Conservation (phyloP, 1,140 invertebrate species). For the Calephelis nemesis region DNA sequence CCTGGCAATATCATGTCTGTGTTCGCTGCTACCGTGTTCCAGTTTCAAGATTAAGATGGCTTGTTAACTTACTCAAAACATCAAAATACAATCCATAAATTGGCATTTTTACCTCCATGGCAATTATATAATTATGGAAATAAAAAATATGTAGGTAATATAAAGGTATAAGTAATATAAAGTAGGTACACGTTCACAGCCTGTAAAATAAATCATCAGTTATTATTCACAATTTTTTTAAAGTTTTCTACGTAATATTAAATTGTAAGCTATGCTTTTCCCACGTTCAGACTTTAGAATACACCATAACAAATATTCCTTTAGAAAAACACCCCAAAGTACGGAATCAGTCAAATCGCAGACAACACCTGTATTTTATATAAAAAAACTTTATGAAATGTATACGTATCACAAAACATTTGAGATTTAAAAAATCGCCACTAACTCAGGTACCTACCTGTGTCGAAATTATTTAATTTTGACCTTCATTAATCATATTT, state of each 20-base stretch:
- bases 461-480: constrained; percentile 58
- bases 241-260: background rate
- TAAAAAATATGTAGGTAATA: too few species aligned
- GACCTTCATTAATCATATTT: constrained; percentile 71
- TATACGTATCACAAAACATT: constrained; percentile 33
- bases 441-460: constrained; percentile 51
- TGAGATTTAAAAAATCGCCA: constrained; percentile 58
- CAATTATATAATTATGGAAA: too few species aligned
- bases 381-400: constrained; percentile 20
- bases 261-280: background rate
- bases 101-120: too few species aligned
- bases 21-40: too few species aligned
- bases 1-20: too few species aligned
- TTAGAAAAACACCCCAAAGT: background rate
- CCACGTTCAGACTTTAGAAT: background rate
- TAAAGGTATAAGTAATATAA: too few species aligned
- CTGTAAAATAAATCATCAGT: too few species aligned
- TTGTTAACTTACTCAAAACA: too few species aligned
- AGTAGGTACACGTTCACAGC: too few species aligned
- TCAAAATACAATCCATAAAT: too few species aligned
- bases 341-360: background rate
- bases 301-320: background rate
- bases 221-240: too few species aligned
- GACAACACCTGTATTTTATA: constrained; percentile 9
- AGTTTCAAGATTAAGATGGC: too few species aligned